Percentiles rank a stretch among this genome's conserved stretches.
Evolutionary conservation across 2,888 invertebrate genomes (phyloP).

Genomic region (Prionchulus punctatus): DNA sequence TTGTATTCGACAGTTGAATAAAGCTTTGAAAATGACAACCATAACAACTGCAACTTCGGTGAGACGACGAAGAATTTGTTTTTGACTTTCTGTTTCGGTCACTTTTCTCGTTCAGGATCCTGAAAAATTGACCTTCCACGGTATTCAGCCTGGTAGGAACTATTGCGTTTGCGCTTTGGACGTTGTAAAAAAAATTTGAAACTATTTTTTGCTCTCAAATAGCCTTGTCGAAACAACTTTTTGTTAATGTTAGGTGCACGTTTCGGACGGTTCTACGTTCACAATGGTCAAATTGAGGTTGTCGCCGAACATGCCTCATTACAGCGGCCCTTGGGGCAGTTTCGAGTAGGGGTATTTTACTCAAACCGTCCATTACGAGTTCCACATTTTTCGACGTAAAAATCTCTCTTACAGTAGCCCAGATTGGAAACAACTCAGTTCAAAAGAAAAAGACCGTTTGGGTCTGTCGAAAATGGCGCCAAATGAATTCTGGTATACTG

Average conservation of each 20-base stretch:
- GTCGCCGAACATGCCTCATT: not conserved
- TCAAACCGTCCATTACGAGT: not conserved
- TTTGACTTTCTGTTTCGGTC: not conserved
- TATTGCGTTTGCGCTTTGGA: slow-evolving; percentile 3
- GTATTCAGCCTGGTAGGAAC: not conserved
- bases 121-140: not conserved
- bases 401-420: slow-evolving; percentile 1
- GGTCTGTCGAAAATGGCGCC: not conserved
- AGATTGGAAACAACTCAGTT: slow-evolving; percentile 1
- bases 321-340: not conserved
- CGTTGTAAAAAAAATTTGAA: not conserved
- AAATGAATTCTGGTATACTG: slow-evolving; percentile 1
- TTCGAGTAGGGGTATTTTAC: not conserved
- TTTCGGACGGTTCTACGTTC: slow-evolving; percentile 1
- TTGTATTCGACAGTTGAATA: not conserved
- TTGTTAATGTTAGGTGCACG: not conserved
- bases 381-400: not conserved
- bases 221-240: not conserved
- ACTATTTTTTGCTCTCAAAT: not conserved
- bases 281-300: not conserved
- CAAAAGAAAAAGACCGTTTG: slow-evolving; percentile 3
- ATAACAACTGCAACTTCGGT: not conserved
- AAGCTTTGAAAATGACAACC: slow-evolving; percentile 3
- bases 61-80: not conserved
- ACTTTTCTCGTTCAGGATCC: not conserved